Percentiles rank a stretch among this genome's conserved stretches.
Conservation (phyloP, 2,888 invertebrate species). For the Harpalus rufipes region DNA sequence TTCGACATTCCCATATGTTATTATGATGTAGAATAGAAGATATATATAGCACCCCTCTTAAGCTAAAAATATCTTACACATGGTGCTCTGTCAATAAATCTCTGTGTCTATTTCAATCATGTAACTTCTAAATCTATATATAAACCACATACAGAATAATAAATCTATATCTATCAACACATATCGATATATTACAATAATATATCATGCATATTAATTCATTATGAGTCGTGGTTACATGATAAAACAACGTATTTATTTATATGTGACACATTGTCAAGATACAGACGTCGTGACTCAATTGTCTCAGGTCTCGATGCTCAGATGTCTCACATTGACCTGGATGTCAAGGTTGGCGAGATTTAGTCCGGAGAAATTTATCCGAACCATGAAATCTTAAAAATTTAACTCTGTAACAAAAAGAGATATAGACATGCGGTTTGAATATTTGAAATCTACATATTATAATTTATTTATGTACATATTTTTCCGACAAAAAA, state of each 20-base stretch:
- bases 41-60: not conserved
- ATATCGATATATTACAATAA: not conserved
- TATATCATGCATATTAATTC: not conserved
- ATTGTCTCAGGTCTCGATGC: conserved; percentile 25
- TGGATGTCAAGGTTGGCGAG: conserved; percentile 57
- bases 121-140: not conserved
- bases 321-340: conserved; percentile 61
- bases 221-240: not conserved
- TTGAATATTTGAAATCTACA: too few relatives aligned
- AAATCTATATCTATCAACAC: conserved; percentile 14
- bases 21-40: not conserved
- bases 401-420: not conserved
- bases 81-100: not conserved
- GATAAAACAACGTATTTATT: not conserved
- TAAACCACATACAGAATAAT: not conserved
- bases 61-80: not conserved
- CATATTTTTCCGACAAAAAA: too few relatives aligned
- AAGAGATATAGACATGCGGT: not conserved
- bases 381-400: not conserved
- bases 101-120: not conserved
- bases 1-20: too few relatives aligned
- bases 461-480: too few relatives aligned
- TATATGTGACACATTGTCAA: not conserved
- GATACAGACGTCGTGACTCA: conserved; percentile 5
- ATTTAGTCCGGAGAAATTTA: conserved; percentile 9